Base-by-base conservation (phyloP, 2,113 vertebrate genomes). In the Oostethus manadensis region DNA sequence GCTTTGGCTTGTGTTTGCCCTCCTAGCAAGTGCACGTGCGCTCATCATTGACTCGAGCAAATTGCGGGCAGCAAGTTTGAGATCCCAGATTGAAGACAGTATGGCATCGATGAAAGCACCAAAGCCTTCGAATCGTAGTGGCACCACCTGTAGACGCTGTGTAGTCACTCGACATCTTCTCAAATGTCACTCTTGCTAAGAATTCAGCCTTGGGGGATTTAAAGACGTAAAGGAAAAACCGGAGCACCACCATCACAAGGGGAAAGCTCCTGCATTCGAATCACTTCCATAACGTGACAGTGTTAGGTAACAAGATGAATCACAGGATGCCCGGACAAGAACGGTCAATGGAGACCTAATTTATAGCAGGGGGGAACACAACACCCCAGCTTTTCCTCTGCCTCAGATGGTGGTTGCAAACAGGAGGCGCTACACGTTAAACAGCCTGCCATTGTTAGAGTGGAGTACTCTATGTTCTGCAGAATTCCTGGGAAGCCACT, bases 401-500 rank as follows among this genome's bases (percentile, higher is more conserved):
- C 43, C 33, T 15, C 45, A 15, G 58, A 46, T 17, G 18, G 51
- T 61, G 17, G 26, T 33, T 17, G 18, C 43, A 55, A 46, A 55
- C 38, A 15, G 48, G 54, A 50, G 62, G 4, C 35, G 44, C 62
- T 11, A 49, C 45, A 13, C 42, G 43, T 57, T 64, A 56, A 73
- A 84, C 71, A 76, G 79, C 66, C 71, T 66, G 14, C 51, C 55
- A 79, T 81, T 83, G 78, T 83, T 72, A 23, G 51, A 4, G 50
- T 22, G 48, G 38, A 69, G 60, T 51, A 67, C 63, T 71, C 72
- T 63, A 44, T 40, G 58, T 68, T 62, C 58, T 70, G 40, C 60
- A 67, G 77, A 79, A 83, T 86, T 88, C 84, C 84, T 83, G 77
- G 80, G 66, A 83, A 85, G 59, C 70, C 73, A 66, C 71, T 85